Base-by-base conservation (phyloP, 2,113 vertebrate species). In the Sylvia atricapilla region DNA sequence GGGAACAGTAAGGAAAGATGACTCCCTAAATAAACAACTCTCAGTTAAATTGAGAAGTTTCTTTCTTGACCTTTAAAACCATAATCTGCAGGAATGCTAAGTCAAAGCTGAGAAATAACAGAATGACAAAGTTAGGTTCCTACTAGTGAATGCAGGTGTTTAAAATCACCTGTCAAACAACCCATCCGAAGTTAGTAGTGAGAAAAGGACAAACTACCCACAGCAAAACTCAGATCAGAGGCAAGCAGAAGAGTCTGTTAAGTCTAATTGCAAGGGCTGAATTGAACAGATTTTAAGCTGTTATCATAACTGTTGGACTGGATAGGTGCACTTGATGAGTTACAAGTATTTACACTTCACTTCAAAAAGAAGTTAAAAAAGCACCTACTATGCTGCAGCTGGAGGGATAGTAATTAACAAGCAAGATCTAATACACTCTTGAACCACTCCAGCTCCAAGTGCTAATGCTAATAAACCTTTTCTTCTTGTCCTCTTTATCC, bases 141-240 rank as follows among this genome's bases (percentile, higher is more conserved):
- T 53, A 76, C 39, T 56, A 88, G 6, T 50, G 52, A n/a, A 75
- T n/a, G 28, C 13, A 94, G 35, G n/a, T 95, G 67, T 84, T 70
- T 64, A 97, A 89, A 94, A 80, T 35, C 89, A 91, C 28, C 67
- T 91, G 60, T 92, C 78, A 97, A 69, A 81, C 1, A 2, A 91
- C 24, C 84, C 87, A 93, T 28, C 63, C 93, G 37, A 70, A 87
- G 77, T 72, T 70, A 95, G 79, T 44, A 77, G 55, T 52, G 46
- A 96, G 62, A 89, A 93, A 55, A 67, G 13, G 2, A 96, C 95
- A 94, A 89, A 28, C 3, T 58, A 58, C 22, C 6, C 10, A 69
- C 28, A 49, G 50, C 13, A 84, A 94, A 91, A 95, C 94, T 87
- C 79, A 74, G 43, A 64, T 35, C 23, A 80, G 76, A 35, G 94